Evolutionary conservation across 2,888 invertebrate genomes (phyloP).

Genomic region (Lepidocyrtinus sp.): DNA sequence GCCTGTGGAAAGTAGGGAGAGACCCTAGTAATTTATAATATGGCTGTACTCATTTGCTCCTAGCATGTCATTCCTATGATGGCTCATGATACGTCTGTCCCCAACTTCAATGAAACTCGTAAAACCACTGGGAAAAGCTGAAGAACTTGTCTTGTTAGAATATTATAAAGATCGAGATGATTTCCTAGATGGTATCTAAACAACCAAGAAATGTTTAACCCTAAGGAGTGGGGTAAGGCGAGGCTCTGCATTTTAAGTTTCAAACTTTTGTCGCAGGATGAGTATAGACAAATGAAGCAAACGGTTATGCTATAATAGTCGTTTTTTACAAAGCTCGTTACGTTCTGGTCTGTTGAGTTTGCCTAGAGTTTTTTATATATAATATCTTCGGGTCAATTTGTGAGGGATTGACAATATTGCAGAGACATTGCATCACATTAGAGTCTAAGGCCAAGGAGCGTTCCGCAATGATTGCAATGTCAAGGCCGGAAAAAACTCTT

Average conservation of each 20-base stretch:
- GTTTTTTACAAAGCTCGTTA: neutral
- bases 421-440: slow-evolving; percentile 23
- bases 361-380: too few relatives aligned
- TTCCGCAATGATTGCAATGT: slow-evolving; percentile 44
- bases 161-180: neutral
- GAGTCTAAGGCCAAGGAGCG: slow-evolving; percentile 1
- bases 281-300: too few relatives aligned
- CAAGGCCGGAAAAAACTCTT: slow-evolving; percentile 34
- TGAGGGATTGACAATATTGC: slow-evolving; percentile 55
- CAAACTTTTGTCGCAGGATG: too few relatives aligned
- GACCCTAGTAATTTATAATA: slow-evolving; percentile 17
- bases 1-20: slow-evolving; percentile 21
- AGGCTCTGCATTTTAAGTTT: too few relatives aligned
- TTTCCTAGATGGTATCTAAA: neutral
- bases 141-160: slow-evolving; percentile 1
- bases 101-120: neutral
- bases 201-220: neutral
- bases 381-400: slow-evolving; percentile 48
- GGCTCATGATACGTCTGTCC: neutral
- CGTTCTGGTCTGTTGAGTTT: neutral
- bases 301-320: neutral
- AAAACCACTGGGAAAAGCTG: neutral
- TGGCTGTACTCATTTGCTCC: slow-evolving; percentile 37
- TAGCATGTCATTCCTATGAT: slow-evolving; percentile 21
- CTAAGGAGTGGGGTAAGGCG: neutral